Base-by-base conservation (phyloP, 2,888 invertebrate species). In the Chymomyza amoena region DNA sequence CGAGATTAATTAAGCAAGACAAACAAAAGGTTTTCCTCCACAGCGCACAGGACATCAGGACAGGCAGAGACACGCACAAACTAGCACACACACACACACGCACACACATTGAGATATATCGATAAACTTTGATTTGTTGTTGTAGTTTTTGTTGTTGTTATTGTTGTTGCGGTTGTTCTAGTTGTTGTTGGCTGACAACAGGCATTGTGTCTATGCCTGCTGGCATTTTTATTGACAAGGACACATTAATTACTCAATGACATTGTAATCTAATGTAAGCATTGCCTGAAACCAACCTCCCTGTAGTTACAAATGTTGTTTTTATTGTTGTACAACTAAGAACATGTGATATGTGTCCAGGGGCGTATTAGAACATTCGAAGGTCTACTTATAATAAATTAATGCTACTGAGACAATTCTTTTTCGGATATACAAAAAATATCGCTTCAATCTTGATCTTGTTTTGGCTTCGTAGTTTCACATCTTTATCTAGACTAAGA, bases 211-310 rank as follows among this genome's bases (percentile, higher is more conserved):
- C 84, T 81, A 75, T 84, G 86, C 80, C 83, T 84, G 86, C 69
- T 84, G 83, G 83, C 83, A 84, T 86, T 84, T 84, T 84, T 86
- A 84, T 84, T 84, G 83, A 84, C 86, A 86, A 84, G 83, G 81
- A 84, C 86, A 84, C 86, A 84, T 84, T 84, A 84, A 84, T 84
- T 84, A 84, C 83, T 84, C 86, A 84, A 84, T 86, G 83, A 84
- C 83, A 84, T 81, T 84, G 86, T 84, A 84, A 84, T 86, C 83
- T 86, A 84, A 84, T 84, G 82, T 82, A 81, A 84, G 86, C 86
- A 84, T 78, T 81, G 81, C 83, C 84, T 75, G 67, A 66, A 76
- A 81, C 77, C 84, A 76, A 81, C 77, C 84, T 66, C 66, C 77
- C 77, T 65, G 32, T 28, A 60, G 32, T 60, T 60, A 32, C n/a